Evolutionary conservation across 2,888 invertebrate species (phyloP).

Genomic region (Caenorhabditis wallacei): DNA sequence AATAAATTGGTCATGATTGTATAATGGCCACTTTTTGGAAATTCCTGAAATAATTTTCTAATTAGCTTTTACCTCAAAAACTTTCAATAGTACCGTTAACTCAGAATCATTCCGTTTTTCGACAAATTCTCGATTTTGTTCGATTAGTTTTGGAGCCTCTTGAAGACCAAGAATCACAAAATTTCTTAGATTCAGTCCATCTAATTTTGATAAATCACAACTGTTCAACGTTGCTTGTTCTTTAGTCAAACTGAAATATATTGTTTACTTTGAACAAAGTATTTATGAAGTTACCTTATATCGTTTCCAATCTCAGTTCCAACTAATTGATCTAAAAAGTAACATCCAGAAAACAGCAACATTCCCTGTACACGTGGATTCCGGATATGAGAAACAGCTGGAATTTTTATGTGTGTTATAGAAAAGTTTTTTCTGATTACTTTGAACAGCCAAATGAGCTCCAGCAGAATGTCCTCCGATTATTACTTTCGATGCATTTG

Average conservation of each 20-base stretch:
- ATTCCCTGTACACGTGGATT: constrained; percentile 22
- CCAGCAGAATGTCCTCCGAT: constrained; percentile 60
- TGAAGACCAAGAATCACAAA: constrained; percentile 17
- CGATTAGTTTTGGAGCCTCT: constrained; percentile 51
- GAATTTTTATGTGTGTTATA: background rate
- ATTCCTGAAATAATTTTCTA: constrained; percentile 8
- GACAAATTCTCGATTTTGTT: constrained; percentile 32
- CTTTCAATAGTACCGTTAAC: background rate
- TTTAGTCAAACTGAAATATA: constrained; percentile 35
- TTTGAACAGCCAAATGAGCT: constrained; percentile 43
- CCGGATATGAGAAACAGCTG: constrained; percentile 9
- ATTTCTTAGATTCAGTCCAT: constrained; percentile 8
- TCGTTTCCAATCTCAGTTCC: constrained; percentile 51
- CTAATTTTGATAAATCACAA: constrained; percentile 14
- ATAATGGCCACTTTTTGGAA: constrained; percentile 10
- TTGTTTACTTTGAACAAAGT: background rate
- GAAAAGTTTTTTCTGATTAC: constrained; percentile 3
- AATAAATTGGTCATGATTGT: constrained; percentile 39
- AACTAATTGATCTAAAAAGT: constrained; percentile 50
- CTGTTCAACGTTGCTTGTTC: constrained; percentile 37
- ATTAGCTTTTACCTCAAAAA: background rate
- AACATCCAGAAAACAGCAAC: constrained; percentile 33
- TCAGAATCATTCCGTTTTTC: background rate
- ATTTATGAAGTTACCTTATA: constrained; percentile 23
- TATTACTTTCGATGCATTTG: constrained; percentile 6